phyloP scores from a whole-genome alignment of 2,888 invertebrate species.

The Adelognathus sp. region DNA sequence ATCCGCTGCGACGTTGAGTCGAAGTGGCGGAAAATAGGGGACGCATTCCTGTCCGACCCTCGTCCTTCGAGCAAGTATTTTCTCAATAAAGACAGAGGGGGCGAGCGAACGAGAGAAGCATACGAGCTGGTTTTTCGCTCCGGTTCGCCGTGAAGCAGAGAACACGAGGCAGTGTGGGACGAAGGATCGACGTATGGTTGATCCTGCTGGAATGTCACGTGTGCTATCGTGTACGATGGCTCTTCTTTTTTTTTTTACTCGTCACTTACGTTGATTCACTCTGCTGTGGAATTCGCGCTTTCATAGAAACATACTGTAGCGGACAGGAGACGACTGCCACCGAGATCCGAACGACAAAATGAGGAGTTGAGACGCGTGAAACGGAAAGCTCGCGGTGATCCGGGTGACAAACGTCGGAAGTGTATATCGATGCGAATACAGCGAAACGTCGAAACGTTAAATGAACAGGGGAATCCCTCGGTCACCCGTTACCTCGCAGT shows the following conservation, averaged over 20 bases:
- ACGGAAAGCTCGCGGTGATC: neutral
- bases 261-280: neutral
- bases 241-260: too few species aligned
- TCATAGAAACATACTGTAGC: constrained; percentile 5
- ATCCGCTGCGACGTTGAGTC: neutral
- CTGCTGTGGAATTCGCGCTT: neutral
- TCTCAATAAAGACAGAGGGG: neutral
- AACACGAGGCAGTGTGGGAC: neutral
- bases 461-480: neutral
- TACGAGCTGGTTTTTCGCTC: constrained; percentile 10
- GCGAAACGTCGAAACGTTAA: neutral
- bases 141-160: neutral
- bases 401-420: neutral
- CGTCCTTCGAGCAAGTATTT: neutral
- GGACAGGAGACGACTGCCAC: neutral
- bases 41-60: neutral
- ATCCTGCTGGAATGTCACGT: neutral
- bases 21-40: constrained; percentile 16
- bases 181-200: neutral
- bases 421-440: neutral
- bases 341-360: neutral
- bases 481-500: neutral
- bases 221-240: neutral
- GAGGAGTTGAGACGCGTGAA: neutral
- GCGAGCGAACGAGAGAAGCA: too few species aligned